Evolutionary conservation across 2,113 vertebrate species (phyloP).

Genomic region (Proteles cristata): DNA sequence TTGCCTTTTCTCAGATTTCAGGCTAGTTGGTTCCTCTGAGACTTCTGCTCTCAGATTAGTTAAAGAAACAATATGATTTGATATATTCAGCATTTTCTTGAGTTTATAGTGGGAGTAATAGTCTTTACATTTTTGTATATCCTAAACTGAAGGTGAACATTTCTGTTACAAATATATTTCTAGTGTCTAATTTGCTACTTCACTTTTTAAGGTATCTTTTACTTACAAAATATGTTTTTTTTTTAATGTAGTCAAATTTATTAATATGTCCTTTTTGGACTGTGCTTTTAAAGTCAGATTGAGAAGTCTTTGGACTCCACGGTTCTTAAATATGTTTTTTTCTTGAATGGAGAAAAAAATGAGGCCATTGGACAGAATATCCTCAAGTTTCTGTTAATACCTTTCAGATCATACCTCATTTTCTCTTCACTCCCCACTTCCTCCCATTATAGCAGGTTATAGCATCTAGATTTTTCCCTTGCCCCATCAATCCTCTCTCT

Average conservation of each 20-base stretch:
- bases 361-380: not conserved
- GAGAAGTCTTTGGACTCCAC: not conserved
- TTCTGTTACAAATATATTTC: not conserved
- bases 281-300: constrained; percentile 8
- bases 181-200: not conserved
- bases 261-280: not conserved
- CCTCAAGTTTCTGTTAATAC: not conserved
- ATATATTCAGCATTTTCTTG: constrained; percentile 22
- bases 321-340: not conserved
- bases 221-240: not conserved
- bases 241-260: not conserved
- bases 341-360: not conserved
- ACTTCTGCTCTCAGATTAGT: not conserved
- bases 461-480: not conserved
- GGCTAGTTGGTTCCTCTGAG: not conserved
- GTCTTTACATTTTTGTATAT: not conserved
- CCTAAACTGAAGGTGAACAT: not conserved
- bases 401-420: not conserved
- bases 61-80: not conserved
- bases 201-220: not conserved
- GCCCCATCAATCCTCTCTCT: not conserved
- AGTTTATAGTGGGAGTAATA: not conserved
- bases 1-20: not conserved
- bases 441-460: not conserved
- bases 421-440: fast-evolving